A percentile compares a stretch with the other conserved stretches of the same genome.
Evolutionary conservation across 2,113 vertebrate genomes (phyloP).

Genomic region (Caloenas nicobarica): DNA sequence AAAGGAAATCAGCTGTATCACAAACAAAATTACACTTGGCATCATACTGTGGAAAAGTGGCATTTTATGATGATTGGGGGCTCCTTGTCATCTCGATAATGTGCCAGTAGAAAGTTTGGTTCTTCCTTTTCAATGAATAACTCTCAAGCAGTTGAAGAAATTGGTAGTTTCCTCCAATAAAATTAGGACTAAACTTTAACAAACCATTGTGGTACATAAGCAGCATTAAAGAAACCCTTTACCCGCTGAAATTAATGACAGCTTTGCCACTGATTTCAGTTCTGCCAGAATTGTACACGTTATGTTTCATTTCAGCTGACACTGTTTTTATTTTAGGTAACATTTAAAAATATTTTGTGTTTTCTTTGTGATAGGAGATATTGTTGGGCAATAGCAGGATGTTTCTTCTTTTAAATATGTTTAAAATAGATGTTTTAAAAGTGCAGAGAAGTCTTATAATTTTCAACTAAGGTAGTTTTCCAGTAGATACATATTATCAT

Average conservation of each 20-base stretch:
- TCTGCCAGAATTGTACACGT: background rate
- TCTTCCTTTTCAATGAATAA: background rate
- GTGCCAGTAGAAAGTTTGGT: background rate
- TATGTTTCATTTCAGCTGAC: background rate
- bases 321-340: background rate
- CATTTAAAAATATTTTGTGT: background rate
- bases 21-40: background rate
- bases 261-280: background rate
- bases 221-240: background rate
- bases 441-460: background rate
- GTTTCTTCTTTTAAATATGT: too few relatives aligned
- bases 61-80: background rate
- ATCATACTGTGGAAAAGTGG: background rate
- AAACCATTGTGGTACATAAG: background rate
- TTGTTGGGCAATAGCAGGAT: background rate
- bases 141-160: background rate
- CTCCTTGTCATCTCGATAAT: background rate
- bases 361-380: background rate
- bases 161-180: background rate
- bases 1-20: background rate
- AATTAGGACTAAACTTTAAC: background rate
- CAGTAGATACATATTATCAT: background rate
- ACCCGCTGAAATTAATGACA: background rate
- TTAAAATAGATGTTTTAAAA: background rate
- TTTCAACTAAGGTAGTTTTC: background rate